Base-by-base conservation (phyloP, 1,140 invertebrate genomes). In the Leptinotarsa defecta region DNA sequence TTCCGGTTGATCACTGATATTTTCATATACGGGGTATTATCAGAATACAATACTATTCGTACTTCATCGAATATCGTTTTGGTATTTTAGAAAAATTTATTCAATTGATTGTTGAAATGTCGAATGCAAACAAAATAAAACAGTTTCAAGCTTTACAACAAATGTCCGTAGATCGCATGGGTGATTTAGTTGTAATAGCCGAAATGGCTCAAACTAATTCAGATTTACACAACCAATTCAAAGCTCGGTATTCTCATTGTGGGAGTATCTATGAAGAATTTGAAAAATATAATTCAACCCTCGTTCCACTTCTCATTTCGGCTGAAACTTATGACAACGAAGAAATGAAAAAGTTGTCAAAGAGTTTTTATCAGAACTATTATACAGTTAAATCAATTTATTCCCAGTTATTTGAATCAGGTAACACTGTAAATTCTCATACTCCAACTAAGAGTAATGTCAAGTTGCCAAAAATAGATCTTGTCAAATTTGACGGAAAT, bases 401-500 rank as follows among this genome's bases (percentile, higher is more conserved):
- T 17, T 17, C 52, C n/a, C 52, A 57, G n/a, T 17, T 57, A 57
- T 57, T 57, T 17, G 52, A 34, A 34, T 34, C 27, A 34, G 27
- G 27, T 34, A 34, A 34, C 6, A 34, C 27, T 34, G 27, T 34
- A 34, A 34, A 34, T 34, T 34, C 27, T 34, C 27, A 8, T 43
- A 70, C 48, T 13, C 19, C 68, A 13, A 34, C n/a, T 70, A 8
- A 19, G 15, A 70, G 20, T 27, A 73, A 15, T 63, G 72, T 77
- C 5, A 75, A 65, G 34, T 48, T 77, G 4, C 76, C 76, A 13
- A 24, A 71, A 68, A 17, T 77, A 11, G 74, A 77, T 27, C 22
- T 77, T 48, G 48, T 61, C 61, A 75, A 57, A 67, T 77, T 77
- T 68, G 76, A 77, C n/a, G 74, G 76, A 20, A 62, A 75, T 65